Evolutionary conservation across 2,888 invertebrate genomes (phyloP), one percentile per base, ranked within the genome.

Genomic region (Cinara cedri): DNA sequence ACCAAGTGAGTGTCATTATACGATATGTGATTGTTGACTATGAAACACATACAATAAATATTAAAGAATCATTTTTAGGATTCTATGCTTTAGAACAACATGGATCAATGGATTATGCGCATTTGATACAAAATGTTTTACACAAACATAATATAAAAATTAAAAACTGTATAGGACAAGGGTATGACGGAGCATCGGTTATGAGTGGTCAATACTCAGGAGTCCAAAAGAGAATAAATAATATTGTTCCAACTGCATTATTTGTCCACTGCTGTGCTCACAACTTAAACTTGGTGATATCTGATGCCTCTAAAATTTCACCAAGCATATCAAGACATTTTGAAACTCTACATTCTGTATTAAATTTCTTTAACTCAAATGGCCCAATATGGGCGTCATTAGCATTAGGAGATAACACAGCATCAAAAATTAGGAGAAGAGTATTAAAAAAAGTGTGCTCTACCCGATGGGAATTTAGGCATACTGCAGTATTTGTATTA

Each of bases 51-150:
- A 46, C 65, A 19, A 6, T 65, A 24, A 16, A 81, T 54, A 72
- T 82, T 3, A 72, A 60, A 62, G 81, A 81, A 68, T 81, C 76
- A n/a, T 82, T 82, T 57, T 46, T 80, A 42, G 82, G 81, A 46
- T 82, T 81, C 54, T 70, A 78, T 46, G 57, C 34, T 63, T 68
- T 81, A 14, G 76, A n/a, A 16, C 21, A 75, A 57, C 72, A 76
- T 34, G 34, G 74, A 11, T 70, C 76, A 26, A 54, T 13, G 14
- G 49, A 49, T 14, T 14, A 49, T 49, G 49, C 14, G 13, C 9
- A 49, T 49, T 49, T 49, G 14, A 49, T 49, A 13, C 14, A 49
- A 13, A 14, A 49, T 49, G 14, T 49, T 13, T 49, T 49, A 49
- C 9, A 49, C 14, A 49, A 49, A 49, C 14, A 14, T 49, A 49